Evolutionary conservation across 2,113 vertebrate genomes (phyloP), one percentile per base, ranked within the genome.

Genomic region (Trinectes maculatus): DNA sequence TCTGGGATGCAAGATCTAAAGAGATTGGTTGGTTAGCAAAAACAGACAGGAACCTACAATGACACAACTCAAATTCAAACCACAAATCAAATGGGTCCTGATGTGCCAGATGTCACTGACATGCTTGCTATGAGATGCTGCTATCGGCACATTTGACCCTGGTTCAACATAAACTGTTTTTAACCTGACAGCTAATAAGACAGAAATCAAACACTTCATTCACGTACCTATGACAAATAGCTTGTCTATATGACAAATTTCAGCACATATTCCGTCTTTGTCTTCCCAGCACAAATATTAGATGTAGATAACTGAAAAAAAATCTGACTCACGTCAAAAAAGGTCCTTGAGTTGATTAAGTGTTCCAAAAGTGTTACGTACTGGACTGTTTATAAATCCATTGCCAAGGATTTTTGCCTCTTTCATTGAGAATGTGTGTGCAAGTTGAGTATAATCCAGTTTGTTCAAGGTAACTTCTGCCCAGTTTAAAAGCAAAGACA

Each of bases 241-340:
- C 21, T 53, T 15, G 51, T 61, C 9, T 12, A 29, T 33, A 22
- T 8, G 25, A 36, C 37, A 40, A 29, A 5, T 46, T 71, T 74
- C 40, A 57, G 21, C 16, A 49, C 4, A 5, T 28, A 43, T 46
- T 49, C 25, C 12, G 48, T 61, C 42, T 66, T 52, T 43, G 40
- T 36, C 28, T 34, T 29, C 33, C 19, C 16, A 74, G 52, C 40
- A 59, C 47, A 87, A 85, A 85, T 71, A 82, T 74, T 65, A 72
- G 34, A 56, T 39, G 18, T 26, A 40, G 83, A 83, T 79, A 69
- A 69, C 34, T 28, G 7, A 46, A 53, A 68, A 74, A 82, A 42
- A 15, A 57, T 31, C 24, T 26, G 34, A 90, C 88, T 92, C 83
- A 90, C 85, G 54, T 87, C 82, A 78, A 71, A 68, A 70, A 34